Evolutionary conservation across 64 coral and sea anemone genomes (phyloP).

Genomic region (Stylophora pistillata): DNA sequence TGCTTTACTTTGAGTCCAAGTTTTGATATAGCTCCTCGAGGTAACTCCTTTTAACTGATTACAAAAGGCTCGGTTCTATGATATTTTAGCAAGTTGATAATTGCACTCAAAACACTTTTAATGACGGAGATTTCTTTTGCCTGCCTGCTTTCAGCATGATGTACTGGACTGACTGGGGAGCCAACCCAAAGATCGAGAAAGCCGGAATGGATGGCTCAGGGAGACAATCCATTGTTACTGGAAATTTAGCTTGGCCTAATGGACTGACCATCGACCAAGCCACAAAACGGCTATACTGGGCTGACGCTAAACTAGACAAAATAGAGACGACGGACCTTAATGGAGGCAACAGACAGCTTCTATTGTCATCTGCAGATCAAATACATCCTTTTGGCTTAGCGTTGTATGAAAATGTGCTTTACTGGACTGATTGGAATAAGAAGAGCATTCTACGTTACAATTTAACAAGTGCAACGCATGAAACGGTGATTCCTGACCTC

Average conservation of each 20-base stretch:
- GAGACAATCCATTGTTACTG: slow-evolving; percentile 19
- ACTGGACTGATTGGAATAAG: slow-evolving; percentile 65
- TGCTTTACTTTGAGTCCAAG: no score
- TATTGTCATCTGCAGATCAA: not conserved
- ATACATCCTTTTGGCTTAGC: slow-evolving; percentile 69
- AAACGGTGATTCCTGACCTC: slow-evolving; percentile 2
- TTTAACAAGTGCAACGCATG: not conserved
- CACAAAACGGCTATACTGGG: slow-evolving; percentile 52
- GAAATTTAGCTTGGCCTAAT: slow-evolving; percentile 63
- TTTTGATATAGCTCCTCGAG: no score
- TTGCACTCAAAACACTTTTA: no score
- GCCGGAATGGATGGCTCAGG: slow-evolving; percentile 68
- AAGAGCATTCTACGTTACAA: slow-evolving; percentile 18
- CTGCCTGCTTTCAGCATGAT: slow-evolving; percentile 31
- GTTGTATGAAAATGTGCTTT: slow-evolving; percentile 31
- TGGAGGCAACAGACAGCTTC: slow-evolving; percentile 9
- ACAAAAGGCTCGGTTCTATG: no score
- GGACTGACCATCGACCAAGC: slow-evolving; percentile 54
- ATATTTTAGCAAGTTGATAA: no score
- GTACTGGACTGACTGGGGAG: slow-evolving; percentile 84
- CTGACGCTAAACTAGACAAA: slow-evolving; percentile 41
- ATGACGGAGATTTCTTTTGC: not conserved
- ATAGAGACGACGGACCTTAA: slow-evolving; percentile 51
- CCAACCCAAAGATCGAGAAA: slow-evolving; percentile 62
- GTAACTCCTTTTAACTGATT: no score